Percentiles rank a stretch among this genome's conserved stretches.
phyloP scores from a whole-genome alignment of 1,140 invertebrate genomes.

The Magallana gigas region DNA sequence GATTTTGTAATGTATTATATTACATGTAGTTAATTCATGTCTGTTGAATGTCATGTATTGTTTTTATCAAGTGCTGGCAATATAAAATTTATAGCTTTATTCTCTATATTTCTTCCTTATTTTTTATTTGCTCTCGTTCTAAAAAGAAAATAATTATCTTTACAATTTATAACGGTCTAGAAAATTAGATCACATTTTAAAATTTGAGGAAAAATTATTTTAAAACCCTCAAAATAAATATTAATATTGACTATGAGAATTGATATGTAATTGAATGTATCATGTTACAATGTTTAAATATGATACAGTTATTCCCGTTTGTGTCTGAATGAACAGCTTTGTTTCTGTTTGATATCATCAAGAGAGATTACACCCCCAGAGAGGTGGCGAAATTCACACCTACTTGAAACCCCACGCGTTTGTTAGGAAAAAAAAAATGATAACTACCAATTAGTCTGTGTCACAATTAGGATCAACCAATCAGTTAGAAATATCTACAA shows the following conservation, averaged over 20 bases:
- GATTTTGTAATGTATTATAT: constrained; percentile 12
- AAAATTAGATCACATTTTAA: no score
- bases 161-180: no score
- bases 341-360: not conserved
- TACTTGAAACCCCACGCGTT: not conserved
- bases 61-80: constrained; percentile 23
- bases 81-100: constrained; percentile 26
- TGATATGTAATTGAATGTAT: not conserved
- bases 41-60: constrained; percentile 4
- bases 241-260: no score
- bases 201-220: no score
- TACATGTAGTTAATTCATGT: not conserved
- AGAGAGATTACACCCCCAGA: not conserved
- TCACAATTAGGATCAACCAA: not conserved
- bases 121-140: not conserved
- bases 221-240: no score
- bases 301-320: not conserved
- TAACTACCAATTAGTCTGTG: constrained; percentile 13
- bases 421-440: not conserved
- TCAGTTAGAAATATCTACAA: not conserved
- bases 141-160: no score
- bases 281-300: not conserved
- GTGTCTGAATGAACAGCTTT: constrained; percentile 22
- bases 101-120: not conserved
- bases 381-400: constrained; percentile 20